Evolutionary conservation across 2,888 invertebrate genomes (phyloP).

Genomic region (Stenodema calcarata): DNA sequence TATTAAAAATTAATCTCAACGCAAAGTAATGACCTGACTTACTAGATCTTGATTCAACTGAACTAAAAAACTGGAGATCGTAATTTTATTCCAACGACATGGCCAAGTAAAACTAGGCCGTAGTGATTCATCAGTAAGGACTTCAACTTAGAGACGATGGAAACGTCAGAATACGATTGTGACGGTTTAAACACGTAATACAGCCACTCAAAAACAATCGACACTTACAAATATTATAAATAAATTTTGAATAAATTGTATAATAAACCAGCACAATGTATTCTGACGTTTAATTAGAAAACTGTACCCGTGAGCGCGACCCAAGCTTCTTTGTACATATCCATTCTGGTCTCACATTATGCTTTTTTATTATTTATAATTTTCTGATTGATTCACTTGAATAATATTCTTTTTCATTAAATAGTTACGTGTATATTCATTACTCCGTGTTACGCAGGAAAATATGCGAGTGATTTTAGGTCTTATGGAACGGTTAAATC

Average conservation of each 20-base stretch:
- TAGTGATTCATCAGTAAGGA: not conserved
- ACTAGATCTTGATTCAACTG: too few relatives aligned
- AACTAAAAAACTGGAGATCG: not conserved
- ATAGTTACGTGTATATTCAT: not conserved
- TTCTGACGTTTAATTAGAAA: not conserved
- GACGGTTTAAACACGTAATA: too few relatives aligned
- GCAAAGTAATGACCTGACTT: too few relatives aligned
- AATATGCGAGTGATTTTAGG: not conserved
- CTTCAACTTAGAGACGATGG: not conserved
- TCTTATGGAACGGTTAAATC: not conserved
- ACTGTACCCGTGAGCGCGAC: not conserved
- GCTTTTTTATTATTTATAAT: not conserved
- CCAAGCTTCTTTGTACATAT: constrained; percentile 15
- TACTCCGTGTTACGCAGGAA: not conserved
- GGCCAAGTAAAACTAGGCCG: not conserved
- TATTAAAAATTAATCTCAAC: too few relatives aligned
- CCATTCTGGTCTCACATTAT: constrained; percentile 31
- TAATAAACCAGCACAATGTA: not conserved
- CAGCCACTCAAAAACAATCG: too few relatives aligned
- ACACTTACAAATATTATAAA: too few relatives aligned
- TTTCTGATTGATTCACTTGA: not conserved
- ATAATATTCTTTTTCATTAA: not conserved
- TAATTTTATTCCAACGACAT: not conserved
- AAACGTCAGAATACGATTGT: not conserved
- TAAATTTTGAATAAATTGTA: not conserved